Percentiles rank a stretch among this genome's conserved stretches.
Evolutionary conservation across 2,113 vertebrate genomes (phyloP).

Genomic region (Saccopteryx bilineata): DNA sequence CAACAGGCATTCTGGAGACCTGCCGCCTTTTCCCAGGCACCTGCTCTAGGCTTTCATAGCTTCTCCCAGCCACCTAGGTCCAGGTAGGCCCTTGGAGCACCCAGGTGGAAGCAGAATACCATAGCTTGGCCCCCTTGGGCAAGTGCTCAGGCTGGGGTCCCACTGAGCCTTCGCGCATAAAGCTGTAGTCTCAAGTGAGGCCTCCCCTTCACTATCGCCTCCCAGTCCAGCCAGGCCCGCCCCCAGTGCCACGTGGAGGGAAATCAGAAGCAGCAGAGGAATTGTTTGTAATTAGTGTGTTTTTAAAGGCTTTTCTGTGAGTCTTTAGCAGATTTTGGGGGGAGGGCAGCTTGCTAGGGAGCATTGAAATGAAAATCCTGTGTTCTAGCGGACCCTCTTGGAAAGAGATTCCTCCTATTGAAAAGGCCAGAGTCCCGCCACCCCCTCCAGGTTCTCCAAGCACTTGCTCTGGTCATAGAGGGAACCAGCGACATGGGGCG

Average conservation of each 20-base stretch:
- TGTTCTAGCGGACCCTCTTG: conserved; percentile 73
- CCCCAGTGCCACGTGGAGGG: conserved; percentile 10
- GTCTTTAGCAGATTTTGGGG: conserved; percentile 83
- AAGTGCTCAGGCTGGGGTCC: not conserved
- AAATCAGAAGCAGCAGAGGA: conserved; percentile 76
- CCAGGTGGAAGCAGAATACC: conserved; percentile 2
- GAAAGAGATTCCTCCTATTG: conserved; percentile 84
- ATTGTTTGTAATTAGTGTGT: conserved; percentile 88
- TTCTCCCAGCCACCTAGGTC: not conserved
- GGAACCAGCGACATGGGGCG: not conserved
- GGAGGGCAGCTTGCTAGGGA: conserved; percentile 85
- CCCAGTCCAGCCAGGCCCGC: not conserved
- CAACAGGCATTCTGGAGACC: conserved; percentile 33
- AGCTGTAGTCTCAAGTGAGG: not conserved
- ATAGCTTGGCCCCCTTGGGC: not conserved
- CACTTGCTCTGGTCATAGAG: conserved; percentile 6
- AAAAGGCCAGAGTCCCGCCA: conserved; percentile 71
- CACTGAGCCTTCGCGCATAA: not conserved
- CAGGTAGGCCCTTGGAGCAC: not conserved
- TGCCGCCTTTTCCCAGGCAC: not conserved
- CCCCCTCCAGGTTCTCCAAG: not conserved
- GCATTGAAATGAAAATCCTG: conserved; percentile 87
- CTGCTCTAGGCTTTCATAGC: not conserved
- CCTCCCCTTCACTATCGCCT: not conserved
- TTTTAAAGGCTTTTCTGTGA: conserved; percentile 86